A percentile compares a stretch with the other conserved stretches of the same genome.
These are phyloP conservation scores for Beaufortia kweichowensis DNA, from an alignment of 2,113 vertebrate genomes.

Conservation along the genomic window DNA sequence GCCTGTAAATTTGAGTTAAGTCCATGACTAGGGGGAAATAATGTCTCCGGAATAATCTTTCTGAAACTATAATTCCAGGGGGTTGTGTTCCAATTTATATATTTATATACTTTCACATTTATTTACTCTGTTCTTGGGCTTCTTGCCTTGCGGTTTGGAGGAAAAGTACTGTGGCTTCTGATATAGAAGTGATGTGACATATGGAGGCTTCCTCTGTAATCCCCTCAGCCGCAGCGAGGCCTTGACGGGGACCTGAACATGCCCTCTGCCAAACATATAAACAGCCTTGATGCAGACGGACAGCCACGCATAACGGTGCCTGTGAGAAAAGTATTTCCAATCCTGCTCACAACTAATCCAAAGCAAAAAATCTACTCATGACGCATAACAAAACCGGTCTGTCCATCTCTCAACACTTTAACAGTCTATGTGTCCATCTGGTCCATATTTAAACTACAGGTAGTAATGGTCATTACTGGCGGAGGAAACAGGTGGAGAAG, in stretches of 20 bases:
- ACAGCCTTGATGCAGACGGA: constrained; percentile 49
- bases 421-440: too few relatives aligned
- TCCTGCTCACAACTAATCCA: constrained; percentile 42
- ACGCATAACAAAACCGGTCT: background rate
- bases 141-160: constrained; percentile 82
- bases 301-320: constrained; percentile 40
- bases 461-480: background rate
- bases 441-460: background rate
- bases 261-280: constrained; percentile 44
- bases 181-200: constrained; percentile 87
- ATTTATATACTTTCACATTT: constrained; percentile 54
- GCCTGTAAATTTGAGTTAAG: constrained; percentile 98
- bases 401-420: too few relatives aligned
- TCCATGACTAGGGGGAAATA: constrained; percentile 98
- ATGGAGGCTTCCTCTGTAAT: constrained; percentile 81
- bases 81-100: constrained; percentile 64
- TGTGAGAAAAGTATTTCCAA: constrained; percentile 44
- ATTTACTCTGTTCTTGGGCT: constrained; percentile 73
- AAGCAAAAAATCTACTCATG: constrained; percentile 47
- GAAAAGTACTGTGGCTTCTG: constrained; percentile 85
- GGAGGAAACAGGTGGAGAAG: background rate
- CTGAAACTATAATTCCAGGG: constrained; percentile 92
- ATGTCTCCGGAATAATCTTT: constrained; percentile 97
- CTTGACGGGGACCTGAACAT: constrained; percentile 74
- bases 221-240: constrained; percentile 74